A percentile compares a stretch with the other conserved stretches of the same genome.
These are phyloP conservation scores for Camarhynchus parvulus DNA, from an alignment of 2,113 vertebrate species.

Conservation along the genomic window DNA sequence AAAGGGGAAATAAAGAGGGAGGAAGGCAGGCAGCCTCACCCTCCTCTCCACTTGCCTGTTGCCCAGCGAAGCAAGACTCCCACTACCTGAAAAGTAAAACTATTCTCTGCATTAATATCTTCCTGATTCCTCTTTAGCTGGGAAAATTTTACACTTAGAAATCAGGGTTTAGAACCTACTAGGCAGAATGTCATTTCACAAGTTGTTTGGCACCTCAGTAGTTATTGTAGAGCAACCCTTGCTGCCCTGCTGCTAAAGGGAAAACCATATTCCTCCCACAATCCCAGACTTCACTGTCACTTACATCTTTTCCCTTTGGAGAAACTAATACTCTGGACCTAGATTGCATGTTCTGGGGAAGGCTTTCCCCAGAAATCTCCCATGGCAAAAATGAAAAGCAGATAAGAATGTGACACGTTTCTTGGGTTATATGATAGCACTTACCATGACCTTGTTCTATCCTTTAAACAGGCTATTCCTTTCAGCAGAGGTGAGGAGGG, in stretches of 20 bases:
- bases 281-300: background rate
- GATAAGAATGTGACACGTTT: background rate
- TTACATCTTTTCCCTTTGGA: background rate
- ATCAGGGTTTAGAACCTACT: background rate
- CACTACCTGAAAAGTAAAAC: background rate
- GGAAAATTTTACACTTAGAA: background rate
- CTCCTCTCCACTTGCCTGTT: background rate
- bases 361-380: background rate
- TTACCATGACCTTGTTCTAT: background rate
- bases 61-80: background rate
- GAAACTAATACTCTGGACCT: background rate
- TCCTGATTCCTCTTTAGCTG: background rate
- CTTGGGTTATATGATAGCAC: background rate
- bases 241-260: background rate
- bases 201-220: background rate
- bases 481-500: background rate
- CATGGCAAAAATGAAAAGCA: background rate
- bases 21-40: background rate
- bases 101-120: background rate
- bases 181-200: background rate
- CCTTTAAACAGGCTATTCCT: background rate
- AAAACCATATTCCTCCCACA: background rate
- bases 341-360: rapidly evolving
- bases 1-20: background rate
- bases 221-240: background rate